A percentile compares a stretch with the other conserved stretches of the same genome.
These are phyloP conservation scores for Stomatorhinus walkeri DNA, from an alignment of 2,797 vertebrate genomes.

Conservation along the genomic window DNA sequence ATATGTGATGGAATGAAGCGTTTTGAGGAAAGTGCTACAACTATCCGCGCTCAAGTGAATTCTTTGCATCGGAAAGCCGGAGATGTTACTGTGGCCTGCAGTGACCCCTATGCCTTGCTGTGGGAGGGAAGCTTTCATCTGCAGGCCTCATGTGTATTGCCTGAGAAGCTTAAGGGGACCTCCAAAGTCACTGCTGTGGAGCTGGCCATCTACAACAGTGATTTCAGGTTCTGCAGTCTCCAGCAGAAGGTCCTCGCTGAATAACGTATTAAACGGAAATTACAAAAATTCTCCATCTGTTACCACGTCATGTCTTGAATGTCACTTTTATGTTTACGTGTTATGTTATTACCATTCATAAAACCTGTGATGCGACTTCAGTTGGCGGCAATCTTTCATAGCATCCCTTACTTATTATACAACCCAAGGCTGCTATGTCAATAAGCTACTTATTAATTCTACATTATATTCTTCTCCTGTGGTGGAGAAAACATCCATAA, in stretches of 20 bases:
- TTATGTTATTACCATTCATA: neutral
- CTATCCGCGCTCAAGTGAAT: neutral
- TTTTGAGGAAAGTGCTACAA: neutral
- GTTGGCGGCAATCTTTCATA: neutral
- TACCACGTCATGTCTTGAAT: neutral
- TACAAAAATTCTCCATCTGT: neutral
- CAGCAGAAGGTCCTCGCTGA: neutral
- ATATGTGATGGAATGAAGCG: neutral
- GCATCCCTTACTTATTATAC: neutral
- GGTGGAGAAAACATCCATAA: neutral
- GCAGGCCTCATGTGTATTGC: neutral
- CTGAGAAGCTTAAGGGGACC: neutral
- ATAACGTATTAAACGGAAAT: neutral
- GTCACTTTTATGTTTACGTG: neutral
- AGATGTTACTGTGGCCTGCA: neutral
- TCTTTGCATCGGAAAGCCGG: neutral
- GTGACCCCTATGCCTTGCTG: neutral
- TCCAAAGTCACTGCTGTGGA: neutral
- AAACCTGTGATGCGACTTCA: neutral
- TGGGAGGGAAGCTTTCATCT: neutral
- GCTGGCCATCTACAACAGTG: neutral
- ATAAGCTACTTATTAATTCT: conserved; percentile 3
- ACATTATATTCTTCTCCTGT: neutral
- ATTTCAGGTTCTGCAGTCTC: neutral
- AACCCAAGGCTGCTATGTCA: neutral